Conservation (phyloP, 2,888 invertebrate genomes). For the Agonum fuliginosum region DNA sequence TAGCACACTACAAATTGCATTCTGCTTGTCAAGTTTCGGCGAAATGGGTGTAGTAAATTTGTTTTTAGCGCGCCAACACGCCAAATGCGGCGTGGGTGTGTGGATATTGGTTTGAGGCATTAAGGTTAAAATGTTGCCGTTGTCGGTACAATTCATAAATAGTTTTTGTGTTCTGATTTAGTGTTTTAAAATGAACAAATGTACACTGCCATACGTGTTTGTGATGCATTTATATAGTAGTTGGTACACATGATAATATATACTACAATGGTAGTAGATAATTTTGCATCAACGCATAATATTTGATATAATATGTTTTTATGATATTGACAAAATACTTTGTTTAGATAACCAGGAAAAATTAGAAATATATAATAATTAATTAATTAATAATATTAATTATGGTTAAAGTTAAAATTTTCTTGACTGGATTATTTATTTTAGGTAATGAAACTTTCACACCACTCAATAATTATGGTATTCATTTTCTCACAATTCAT, state of each 20-base stretch:
- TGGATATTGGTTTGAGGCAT: constrained; percentile 1
- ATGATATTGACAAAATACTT: background rate
- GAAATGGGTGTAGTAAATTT: constrained; percentile 28
- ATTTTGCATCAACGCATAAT: too few species aligned
- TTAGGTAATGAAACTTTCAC: too few species aligned
- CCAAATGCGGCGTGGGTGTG: background rate
- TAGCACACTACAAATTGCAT: constrained; percentile 29
- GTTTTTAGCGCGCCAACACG: constrained; percentile 27
- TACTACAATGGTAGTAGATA: too few species aligned
- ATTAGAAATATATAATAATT: too few species aligned
- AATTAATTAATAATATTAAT: too few species aligned
- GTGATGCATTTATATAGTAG: background rate
- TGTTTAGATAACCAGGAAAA: too few species aligned
- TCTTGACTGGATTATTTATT: too few species aligned
- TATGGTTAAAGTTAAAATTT: too few species aligned
- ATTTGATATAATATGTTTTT: too few species aligned
- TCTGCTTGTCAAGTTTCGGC: constrained; percentile 19
- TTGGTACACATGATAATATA: background rate
- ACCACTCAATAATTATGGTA: too few species aligned
- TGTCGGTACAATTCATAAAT: constrained; percentile 3
- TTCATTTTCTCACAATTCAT: too few species aligned
- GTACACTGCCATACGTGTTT: background rate
- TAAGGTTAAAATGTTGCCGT: constrained; percentile 15
- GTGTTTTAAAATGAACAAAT: constrained; percentile 9
- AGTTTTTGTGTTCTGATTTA: constrained; percentile 15